Evolutionary conservation across 2,888 invertebrate species (phyloP), one percentile per base, ranked within the genome.

Genomic region (Dioctria linearis): DNA sequence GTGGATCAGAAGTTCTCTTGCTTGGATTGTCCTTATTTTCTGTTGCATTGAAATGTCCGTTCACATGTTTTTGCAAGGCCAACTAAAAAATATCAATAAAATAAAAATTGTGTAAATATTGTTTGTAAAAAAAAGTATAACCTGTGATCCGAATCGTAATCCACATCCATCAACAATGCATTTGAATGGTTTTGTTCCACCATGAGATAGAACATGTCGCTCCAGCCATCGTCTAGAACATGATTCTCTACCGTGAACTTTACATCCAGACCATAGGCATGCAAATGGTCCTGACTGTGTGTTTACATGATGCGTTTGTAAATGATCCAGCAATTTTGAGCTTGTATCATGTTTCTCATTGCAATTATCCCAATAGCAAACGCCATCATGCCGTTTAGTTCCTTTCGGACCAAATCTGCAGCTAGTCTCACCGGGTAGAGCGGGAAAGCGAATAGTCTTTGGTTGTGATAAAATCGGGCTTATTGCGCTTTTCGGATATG

Each of bases 121-220:
- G 6, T 43, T 9, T 46, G 39, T 37, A 11, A 66, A 42, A 42
- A 54, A 1, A 11, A 6, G 51, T 54, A 51, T 87, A 91, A 96
- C 96, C 94, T 95, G 95, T 82, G 95, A 95, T 86, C 95, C 95
- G 87, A 96, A 96, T 86, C 96, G 91, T 85, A 93, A 93, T 85
- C 97, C 96, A 90, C 98, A 98, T 85, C 96, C 95, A 87, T 96
- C 97, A 85, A 98, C 96, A 88, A 98, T 98, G 90, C 98, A 98
- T 86, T 95, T 94, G 91, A 96, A 98, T 40, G 97, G 97, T 88
- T 98, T 97, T 89, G 95, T 96, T 65, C 96, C 96, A 80, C 95
- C 95, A 89, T 98, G 98, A 0, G 94, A 94, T 71, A 97, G 90
- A 65, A 98, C 95, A 90, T 98, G 98, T 67, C 98, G 91, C 88